Evolutionary conservation across 2,113 vertebrate species (phyloP).

Genomic region (Ceyx margarethae): DNA sequence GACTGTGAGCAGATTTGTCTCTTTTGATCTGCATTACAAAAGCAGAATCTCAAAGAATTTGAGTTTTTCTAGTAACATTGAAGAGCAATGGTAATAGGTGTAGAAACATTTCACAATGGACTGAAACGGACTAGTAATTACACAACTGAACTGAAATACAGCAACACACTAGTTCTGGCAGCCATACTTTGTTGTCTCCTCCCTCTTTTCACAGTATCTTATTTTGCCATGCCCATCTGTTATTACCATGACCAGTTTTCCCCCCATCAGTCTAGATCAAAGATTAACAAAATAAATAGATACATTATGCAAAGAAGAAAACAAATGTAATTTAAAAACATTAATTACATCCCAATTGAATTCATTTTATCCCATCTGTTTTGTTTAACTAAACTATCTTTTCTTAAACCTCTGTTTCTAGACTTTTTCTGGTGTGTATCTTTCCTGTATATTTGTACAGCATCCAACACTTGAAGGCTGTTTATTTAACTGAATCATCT

Average conservation of each 20-base stretch:
- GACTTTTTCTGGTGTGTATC: neutral
- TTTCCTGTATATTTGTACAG: neutral
- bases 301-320: neutral
- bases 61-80: neutral
- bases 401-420: neutral
- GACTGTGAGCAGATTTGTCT: neutral
- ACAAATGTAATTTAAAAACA: neutral
- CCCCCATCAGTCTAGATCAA: neutral
- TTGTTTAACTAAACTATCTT: neutral
- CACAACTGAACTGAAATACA: neutral
- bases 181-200: neutral
- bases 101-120: neutral
- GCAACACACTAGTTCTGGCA: neutral
- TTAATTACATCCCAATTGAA: neutral
- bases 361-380: neutral
- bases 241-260: neutral
- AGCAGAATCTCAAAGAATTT: neutral
- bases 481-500: neutral
- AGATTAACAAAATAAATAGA: neutral
- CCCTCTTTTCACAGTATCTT: neutral
- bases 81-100: neutral
- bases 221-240: neutral
- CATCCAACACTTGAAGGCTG: neutral
- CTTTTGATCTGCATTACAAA: neutral
- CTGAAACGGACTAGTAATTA: neutral